phyloP scores from a whole-genome alignment of 2,797 vertebrate species.

The Champsocephalus gunnari region DNA sequence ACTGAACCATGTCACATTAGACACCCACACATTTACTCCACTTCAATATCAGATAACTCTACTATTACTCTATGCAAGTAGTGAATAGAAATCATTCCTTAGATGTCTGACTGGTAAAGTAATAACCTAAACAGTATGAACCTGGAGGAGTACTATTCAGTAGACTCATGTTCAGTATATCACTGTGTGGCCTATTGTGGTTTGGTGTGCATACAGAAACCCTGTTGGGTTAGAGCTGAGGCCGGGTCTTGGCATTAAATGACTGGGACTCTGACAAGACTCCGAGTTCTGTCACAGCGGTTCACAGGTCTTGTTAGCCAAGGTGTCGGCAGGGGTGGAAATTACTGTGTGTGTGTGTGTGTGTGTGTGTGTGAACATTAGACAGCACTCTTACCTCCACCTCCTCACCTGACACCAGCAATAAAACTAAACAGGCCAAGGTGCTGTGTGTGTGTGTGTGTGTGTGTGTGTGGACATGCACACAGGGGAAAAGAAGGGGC shows the following conservation, averaged over 20 bases:
- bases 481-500: constrained; percentile 48
- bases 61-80: not conserved
- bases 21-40: constrained; percentile 1
- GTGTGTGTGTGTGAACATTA: constrained; percentile 76
- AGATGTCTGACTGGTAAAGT: not conserved
- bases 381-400: constrained; percentile 82
- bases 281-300: constrained; percentile 79
- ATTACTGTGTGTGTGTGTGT: constrained; percentile 74
- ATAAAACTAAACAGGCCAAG: constrained; percentile 88
- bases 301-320: constrained; percentile 84
- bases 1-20: not conserved
- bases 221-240: constrained; percentile 65
- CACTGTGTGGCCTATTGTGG: constrained; percentile 52
- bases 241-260: constrained; percentile 78
- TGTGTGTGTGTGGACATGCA: constrained; percentile 54
- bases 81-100: constrained; percentile 2
- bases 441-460: constrained; percentile 48
- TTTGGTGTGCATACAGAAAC: constrained; percentile 71
- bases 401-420: constrained; percentile 87
- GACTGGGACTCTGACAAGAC: constrained; percentile 81
- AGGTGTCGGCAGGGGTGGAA: constrained; percentile 80
- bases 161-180: constrained; percentile 50
- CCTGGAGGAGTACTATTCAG: constrained; percentile 35
- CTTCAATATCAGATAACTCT: constrained; percentile 1
- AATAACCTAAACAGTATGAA: constrained; percentile 36